These are phyloP conservation scores for Drosophila ananassae DNA, from an alignment of 1,140 invertebrate species.

Conservation along the genomic window DNA sequence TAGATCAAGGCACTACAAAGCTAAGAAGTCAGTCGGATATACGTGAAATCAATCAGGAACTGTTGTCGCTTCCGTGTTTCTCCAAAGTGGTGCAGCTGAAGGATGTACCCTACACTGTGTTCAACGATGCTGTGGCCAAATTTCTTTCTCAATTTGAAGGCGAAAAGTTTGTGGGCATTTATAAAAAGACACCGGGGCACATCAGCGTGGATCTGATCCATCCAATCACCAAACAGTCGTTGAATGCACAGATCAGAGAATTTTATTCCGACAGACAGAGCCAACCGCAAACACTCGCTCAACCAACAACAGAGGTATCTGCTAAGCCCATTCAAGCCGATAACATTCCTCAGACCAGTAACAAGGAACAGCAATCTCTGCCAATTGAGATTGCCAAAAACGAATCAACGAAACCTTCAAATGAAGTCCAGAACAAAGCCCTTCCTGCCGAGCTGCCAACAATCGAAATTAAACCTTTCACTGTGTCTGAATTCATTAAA, in stretches of 20 bases:
- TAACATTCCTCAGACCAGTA: neutral
- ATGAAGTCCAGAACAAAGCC: neutral
- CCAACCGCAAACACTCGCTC: neutral
- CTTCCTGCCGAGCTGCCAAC: neutral
- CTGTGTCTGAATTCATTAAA: neutral
- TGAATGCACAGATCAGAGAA: constrained; percentile 42
- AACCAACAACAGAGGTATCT: neutral
- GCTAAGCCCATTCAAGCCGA: neutral
- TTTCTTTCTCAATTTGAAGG: constrained; percentile 34
- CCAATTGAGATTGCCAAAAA: neutral
- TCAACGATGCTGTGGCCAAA: constrained; percentile 10
- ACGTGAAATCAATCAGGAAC: constrained; percentile 42
- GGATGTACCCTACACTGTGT: constrained; percentile 25
- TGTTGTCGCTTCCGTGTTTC: constrained; percentile 47
- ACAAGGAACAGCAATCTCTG: neutral
- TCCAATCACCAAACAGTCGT: constrained; percentile 11
- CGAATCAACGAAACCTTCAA: neutral
- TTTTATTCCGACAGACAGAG: constrained; percentile 15
- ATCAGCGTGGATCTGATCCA: constrained; percentile 35
- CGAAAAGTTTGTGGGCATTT: constrained; percentile 14
- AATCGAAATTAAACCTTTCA: neutral
- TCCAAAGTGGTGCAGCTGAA: constrained; percentile 44
- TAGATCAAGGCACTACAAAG: constrained; percentile 51
- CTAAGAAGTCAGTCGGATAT: constrained; percentile 10
- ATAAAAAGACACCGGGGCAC: constrained; percentile 5